Evolutionary conservation across 2,888 invertebrate species (phyloP), one percentile per base, ranked within the genome.

Genomic region (Nipponacmea schrenckii): DNA sequence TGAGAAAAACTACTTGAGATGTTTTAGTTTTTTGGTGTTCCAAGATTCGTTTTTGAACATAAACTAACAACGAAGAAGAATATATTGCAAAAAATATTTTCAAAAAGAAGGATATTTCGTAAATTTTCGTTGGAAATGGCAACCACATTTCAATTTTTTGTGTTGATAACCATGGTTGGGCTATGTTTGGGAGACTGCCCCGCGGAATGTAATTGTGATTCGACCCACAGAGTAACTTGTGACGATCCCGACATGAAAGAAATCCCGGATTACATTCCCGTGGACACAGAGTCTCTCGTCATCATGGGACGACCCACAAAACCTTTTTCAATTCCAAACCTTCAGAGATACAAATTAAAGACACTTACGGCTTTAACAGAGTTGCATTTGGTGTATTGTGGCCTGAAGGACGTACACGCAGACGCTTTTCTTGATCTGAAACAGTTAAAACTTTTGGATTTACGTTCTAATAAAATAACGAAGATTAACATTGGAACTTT

Each of bases 401-500:
- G 68, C 1, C 62, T 79, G 10, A 64, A 62, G n/a, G 65, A 62
- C 1, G 56, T 80, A 12, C 70, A 74, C 24, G 68, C 70, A 20
- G 77, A 68, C 14, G 69, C 78, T 2, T 80, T 80, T 70, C 69
- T 69, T 2, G 73, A 64, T 2, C 64, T 80, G 64, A 69, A 64
- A 17, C 68, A 73, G 17, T 69, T 82, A 15, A 73, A 63, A n/a
- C 67, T 73, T 24, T 8, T 82, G n/a, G 73, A 67, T 44, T 67
- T 82, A 44, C 70, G 72, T 3, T 68, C 76, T 31, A 82, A 82
- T 64, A 68, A 75, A 14, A 66, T 82, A 0, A 45, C 64, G 10
- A 67, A 46, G 12, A 46, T 82, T 7, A 70, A 67, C 7, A 73
- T 73, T 8, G 78, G 74, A 17, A 70, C 72, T 20, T 82, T 82